These are phyloP conservation scores for Lepidurus apus DNA, from an alignment of 1,140 invertebrate genomes.

Conservation along the genomic window DNA sequence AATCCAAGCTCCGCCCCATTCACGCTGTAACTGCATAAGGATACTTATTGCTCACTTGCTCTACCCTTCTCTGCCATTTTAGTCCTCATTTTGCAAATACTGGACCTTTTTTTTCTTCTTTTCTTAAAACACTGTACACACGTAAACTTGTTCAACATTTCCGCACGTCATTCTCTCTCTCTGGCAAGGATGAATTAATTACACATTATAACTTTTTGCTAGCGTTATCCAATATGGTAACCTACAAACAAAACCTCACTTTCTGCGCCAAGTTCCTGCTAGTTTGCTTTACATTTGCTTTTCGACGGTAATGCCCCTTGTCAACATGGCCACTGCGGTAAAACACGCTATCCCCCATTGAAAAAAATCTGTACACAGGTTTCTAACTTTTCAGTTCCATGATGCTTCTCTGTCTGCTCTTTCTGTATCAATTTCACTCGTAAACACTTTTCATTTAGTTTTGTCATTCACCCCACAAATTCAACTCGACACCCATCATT, in stretches of 20 bases:
- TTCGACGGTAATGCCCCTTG: slow-evolving; percentile 9
- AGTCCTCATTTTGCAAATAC: not conserved
- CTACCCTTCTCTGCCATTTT: not conserved
- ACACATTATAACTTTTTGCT: not conserved
- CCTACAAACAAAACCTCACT: not conserved
- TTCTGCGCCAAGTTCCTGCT: not conserved
- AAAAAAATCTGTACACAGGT: slow-evolving; percentile 16
- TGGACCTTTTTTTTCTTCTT: not conserved
- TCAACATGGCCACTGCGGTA: slow-evolving; percentile 18
- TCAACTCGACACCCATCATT: slow-evolving; percentile 29
- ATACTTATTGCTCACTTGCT: slow-evolving; percentile 8
- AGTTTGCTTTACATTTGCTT: not conserved
- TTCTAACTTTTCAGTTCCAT: not conserved
- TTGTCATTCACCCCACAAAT: not conserved
- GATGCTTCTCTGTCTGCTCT: not conserved
- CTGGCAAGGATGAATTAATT: slow-evolving; percentile 8
- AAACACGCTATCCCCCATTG: not conserved
- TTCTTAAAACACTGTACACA: not conserved
- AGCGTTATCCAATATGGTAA: not conserved
- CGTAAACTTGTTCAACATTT: not conserved
- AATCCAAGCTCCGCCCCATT: not conserved
- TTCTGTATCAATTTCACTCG: not conserved
- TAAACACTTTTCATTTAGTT: not conserved
- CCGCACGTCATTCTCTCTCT: not conserved
- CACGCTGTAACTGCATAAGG: not conserved